Percentiles rank a stretch among this genome's conserved stretches.
These are phyloP conservation scores for Ceratina calcarata DNA, from an alignment of 1,140 invertebrate species.

Conservation along the genomic window DNA sequence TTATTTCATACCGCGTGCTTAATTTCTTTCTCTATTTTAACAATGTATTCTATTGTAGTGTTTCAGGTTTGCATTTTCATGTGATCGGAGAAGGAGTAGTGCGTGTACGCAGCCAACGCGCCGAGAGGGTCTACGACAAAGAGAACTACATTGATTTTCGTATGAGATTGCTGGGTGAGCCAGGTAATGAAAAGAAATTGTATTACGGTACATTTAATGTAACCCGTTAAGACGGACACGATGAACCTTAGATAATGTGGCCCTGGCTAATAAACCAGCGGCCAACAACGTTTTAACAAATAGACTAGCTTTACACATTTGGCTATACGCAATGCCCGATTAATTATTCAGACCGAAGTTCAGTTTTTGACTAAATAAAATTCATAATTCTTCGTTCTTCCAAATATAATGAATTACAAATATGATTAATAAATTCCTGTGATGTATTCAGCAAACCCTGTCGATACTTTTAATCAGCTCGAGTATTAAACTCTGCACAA, in stretches of 20 bases:
- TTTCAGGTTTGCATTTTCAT: constrained; percentile 93
- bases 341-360: too few species aligned
- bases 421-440: too few species aligned
- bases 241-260: constrained; percentile 11
- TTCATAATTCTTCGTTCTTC: too few species aligned
- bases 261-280: neutral
- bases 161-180: constrained; percentile 94
- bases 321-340: too few species aligned
- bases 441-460: too few species aligned
- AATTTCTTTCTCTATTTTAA: neutral
- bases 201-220: constrained; percentile 17
- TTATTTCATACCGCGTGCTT: neutral
- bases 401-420: too few species aligned
- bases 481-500: neutral
- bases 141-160: constrained; percentile 98
- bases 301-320: constrained; percentile 3
- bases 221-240: constrained; percentile 1
- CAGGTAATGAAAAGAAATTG: constrained; percentile 82
- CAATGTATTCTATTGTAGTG: constrained; percentile 60
- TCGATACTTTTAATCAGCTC: too few species aligned
- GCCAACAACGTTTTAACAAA: constrained; percentile 19
- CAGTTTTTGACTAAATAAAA: too few species aligned
- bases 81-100: constrained; percentile 96
- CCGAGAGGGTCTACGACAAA: constrained; percentile 92
- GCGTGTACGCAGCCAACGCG: constrained; percentile 87